Percentiles rank a stretch among this genome's conserved stretches.
Evolutionary conservation across 2,797 vertebrate species (phyloP).

Genomic region (Paedocypris micromegethes): DNA sequence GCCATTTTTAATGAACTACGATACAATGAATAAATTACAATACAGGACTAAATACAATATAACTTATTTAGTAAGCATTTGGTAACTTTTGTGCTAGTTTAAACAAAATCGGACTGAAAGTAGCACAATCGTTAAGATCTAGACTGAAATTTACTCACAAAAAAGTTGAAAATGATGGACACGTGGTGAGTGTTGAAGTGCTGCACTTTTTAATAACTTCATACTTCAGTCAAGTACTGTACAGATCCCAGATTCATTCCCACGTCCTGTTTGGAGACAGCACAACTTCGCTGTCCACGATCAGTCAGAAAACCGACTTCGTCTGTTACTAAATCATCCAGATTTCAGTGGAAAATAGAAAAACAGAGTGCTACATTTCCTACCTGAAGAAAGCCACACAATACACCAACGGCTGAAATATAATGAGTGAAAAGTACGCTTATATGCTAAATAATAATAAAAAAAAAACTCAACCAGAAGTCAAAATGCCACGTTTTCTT

Average conservation of each 20-base stretch:
- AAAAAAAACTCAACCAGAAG: conserved; percentile 1
- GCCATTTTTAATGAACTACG: no score
- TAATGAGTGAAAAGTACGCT: conserved; percentile 37
- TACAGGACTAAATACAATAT: no score
- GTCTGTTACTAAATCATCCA: conserved; percentile 37
- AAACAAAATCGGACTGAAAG: no score
- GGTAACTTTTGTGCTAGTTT: no score
- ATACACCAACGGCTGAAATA: conserved; percentile 27
- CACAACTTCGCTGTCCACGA: conserved; percentile 19
- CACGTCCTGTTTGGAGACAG: conserved; percentile 45
- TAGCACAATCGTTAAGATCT: no score
- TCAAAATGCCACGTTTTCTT: conserved; percentile 12
- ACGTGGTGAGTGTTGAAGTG: conserved; percentile 1
- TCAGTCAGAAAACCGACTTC: conserved; percentile 42
- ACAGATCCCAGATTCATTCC: conserved; percentile 51
- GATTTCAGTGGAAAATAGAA: conserved; percentile 27
- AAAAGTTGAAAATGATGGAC: no score
- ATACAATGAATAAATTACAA: no score
- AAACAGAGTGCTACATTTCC: conserved; percentile 29
- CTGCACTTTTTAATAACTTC: conserved; percentile 64
- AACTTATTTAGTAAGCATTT: no score
- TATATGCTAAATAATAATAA: conserved; percentile 31
- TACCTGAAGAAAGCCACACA: conserved; percentile 36
- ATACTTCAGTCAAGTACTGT: conserved; percentile 54
- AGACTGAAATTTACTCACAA: no score